Evolutionary conservation across 2,888 invertebrate species (phyloP).

Genomic region (Chloroclystis v-ata): DNA sequence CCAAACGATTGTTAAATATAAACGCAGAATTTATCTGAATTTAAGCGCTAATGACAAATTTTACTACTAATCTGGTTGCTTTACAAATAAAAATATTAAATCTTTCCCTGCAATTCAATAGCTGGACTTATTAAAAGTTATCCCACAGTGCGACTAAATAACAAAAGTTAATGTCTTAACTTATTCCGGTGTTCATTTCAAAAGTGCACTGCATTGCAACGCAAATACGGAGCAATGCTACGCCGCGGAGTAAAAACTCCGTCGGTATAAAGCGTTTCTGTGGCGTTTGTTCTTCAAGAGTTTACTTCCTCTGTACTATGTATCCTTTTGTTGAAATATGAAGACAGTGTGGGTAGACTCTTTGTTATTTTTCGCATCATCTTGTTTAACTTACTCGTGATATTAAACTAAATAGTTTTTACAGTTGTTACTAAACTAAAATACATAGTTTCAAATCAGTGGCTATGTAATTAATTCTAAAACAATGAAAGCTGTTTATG

Average conservation of each 20-base stretch:
- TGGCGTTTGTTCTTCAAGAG: constrained; percentile 40
- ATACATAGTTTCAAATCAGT: no score
- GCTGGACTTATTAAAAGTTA: constrained; percentile 14
- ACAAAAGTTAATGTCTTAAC: constrained; percentile 32
- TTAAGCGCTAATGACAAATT: background rate
- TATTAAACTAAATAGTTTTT: no score
- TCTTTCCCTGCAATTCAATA: constrained; percentile 4
- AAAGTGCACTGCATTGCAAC: constrained; percentile 31
- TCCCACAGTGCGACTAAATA: constrained; percentile 20
- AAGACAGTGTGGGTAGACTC: background rate
- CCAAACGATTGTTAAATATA: background rate
- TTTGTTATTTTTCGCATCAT: no score
- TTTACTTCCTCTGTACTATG: constrained; percentile 29
- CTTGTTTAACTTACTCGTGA: no score
- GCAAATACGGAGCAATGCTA: constrained; percentile 33
- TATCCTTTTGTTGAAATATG: constrained; percentile 27
- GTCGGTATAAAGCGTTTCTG: constrained; percentile 44
- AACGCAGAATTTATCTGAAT: background rate
- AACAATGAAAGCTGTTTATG: background rate
- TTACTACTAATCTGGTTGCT: background rate
- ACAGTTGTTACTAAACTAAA: no score
- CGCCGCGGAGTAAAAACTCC: constrained; percentile 42
- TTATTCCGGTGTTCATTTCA: constrained; percentile 34
- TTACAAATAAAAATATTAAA: background rate
- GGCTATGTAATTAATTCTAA: no score